Evolutionary conservation across 2,797 vertebrate species (phyloP), one percentile per base, ranked within the genome.

Genomic region (Sciurus vulgaris): DNA sequence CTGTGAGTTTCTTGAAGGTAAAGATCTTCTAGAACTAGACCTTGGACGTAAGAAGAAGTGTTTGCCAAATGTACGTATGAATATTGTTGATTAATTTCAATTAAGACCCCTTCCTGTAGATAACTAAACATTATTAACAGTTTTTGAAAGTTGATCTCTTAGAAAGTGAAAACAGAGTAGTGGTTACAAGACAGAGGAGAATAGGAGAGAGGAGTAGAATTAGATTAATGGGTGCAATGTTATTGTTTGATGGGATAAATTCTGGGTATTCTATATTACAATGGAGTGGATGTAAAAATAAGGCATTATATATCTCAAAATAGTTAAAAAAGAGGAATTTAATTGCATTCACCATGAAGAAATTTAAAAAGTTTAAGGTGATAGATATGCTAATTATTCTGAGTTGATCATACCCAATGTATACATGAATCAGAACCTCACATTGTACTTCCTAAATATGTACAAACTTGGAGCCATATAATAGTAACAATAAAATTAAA

Each of bases 141-240:
- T 69, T 86, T 69, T 83, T 73, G 11, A 77, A 35, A 69, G n/a
- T 14, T n/a, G 2, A 22, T 26, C 10, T 84, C 22, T 44, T 4
- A 18, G 70, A 26, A 51, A 24, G 28, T 67, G 11, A 51, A 51
- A 67, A 4, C 6, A 67, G 8, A 67, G 28, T 20, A 44, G 35
- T 77, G 22, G 6, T n/a, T 44, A 44, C 7, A 35, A 44, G 22
- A 28, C 26, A 56, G 33, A 26, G 22, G 30, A 22, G 6, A 17
- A 56, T 41, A 33, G 2, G 1, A 5, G 28, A 1, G 24, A 91
- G 1, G 4, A 24, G 10, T 6, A 38, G 33, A 7, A 20, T 0
- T 12, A 22, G 18, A 54, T 30, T 5, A 54, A 33, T 67, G n/a
- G 1, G 14, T 33, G 9, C 28, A 74, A 17, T 65, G 15, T 14